Conservation (phyloP, 1,140 invertebrate species). For the Ceratina japonica region DNA sequence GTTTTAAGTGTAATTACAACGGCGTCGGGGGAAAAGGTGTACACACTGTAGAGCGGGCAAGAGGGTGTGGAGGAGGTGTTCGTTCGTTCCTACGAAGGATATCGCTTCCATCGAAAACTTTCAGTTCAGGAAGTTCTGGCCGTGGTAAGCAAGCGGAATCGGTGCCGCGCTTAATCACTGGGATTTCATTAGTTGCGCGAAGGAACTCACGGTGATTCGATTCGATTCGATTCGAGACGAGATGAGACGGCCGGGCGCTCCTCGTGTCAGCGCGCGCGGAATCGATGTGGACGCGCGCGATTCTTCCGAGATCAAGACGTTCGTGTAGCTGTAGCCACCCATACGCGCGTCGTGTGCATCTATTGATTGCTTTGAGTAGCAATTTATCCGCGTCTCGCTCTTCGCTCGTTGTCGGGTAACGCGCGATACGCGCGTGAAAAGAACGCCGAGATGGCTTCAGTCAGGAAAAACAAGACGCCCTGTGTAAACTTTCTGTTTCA, state of each 20-base stretch:
- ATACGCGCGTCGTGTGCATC: not conserved
- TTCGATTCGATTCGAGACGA: conserved; percentile 33
- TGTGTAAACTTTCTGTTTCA: no score
- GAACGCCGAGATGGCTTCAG: not conserved
- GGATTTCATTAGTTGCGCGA: conserved; percentile 44
- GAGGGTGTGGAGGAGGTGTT: not conserved
- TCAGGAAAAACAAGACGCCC: no score
- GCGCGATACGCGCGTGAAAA: not conserved
- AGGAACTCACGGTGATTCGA: conserved; percentile 35
- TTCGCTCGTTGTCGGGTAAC: not conserved
- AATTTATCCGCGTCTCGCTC: not conserved
- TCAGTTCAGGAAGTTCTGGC: conserved; percentile 28
- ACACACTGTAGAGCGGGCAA: not conserved
- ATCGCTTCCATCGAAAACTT: conserved; percentile 8
- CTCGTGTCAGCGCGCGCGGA: not conserved
- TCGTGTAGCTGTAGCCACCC: not conserved
- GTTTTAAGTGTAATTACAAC: conserved; percentile 21
- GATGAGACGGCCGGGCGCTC: not conserved
- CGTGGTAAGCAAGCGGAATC: conserved; percentile 40
- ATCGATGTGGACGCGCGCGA: conserved; percentile 19
- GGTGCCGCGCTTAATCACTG: conserved; percentile 39
- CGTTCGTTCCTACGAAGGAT: conserved; percentile 12
- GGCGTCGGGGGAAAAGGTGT: not conserved
- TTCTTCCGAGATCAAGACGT: conserved; percentile 7
- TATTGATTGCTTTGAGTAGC: conserved; percentile 14